A percentile compares a stretch with the other conserved stretches of the same genome.
phyloP scores from a whole-genome alignment of 2,888 invertebrate genomes.

The Ormyrus thymus region DNA sequence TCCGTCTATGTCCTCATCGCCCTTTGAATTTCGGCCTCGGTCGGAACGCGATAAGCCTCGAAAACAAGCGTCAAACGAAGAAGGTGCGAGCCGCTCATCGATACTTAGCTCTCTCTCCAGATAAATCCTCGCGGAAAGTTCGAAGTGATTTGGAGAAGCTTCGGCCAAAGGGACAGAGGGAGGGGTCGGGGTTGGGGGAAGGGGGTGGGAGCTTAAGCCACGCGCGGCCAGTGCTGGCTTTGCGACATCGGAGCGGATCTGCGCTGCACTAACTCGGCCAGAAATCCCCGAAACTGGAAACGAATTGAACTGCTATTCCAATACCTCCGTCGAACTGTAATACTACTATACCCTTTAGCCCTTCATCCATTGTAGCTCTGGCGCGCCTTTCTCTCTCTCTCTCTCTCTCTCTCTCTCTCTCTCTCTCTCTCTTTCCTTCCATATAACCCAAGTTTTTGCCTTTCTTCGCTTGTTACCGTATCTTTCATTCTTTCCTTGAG shows the following conservation, averaged over 20 bases:
- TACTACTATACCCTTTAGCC: not conserved
- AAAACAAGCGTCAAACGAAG: not conserved
- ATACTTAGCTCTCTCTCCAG: slow-evolving; percentile 10
- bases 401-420: not conserved
- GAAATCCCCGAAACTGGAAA: slow-evolving; percentile 40
- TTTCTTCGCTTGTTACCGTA: slow-evolving; percentile 26
- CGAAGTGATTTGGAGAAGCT: slow-evolving; percentile 24
- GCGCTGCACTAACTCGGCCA: slow-evolving; percentile 25
- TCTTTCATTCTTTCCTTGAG: slow-evolving; percentile 14
- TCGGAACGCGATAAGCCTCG: too few relatives aligned
- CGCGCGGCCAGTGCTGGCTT: slow-evolving; percentile 23
- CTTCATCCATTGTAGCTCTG: slow-evolving; percentile 10
- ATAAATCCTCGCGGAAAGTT: slow-evolving; percentile 8
- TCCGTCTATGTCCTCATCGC: too few relatives aligned
- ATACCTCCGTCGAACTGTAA: slow-evolving; percentile 23
- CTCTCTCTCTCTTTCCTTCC: not conserved
- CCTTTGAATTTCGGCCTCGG: too few relatives aligned
- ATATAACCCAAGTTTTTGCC: slow-evolving; percentile 7
- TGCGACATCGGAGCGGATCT: slow-evolving; percentile 13
- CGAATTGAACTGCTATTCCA: slow-evolving; percentile 45
- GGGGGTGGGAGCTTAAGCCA: slow-evolving; percentile 19
- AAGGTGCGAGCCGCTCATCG: not conserved
- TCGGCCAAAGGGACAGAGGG: not conserved
- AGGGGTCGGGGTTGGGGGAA: not conserved
- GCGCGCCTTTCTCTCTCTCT: not conserved